phyloP scores from a whole-genome alignment of 1,140 invertebrate genomes.

The Drosophila melanogaster region Release_6_plus_ISO1_MT NT_037436.4:22960001-22960500 shows the following conservation, averaged over 20 bases:
- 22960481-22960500: conserved; percentile 49
- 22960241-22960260: conserved; percentile 23
- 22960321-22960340: conserved; percentile 67
- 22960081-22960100: no score
- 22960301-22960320: conserved; percentile 46
- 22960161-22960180: background rate
- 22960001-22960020: no score
- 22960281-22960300: conserved; percentile 46
- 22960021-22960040: no score
- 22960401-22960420: conserved; percentile 25
- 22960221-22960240: conserved; percentile 1
- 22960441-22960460: conserved; percentile 18
- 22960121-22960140: background rate
- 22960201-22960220: conserved; percentile 16
- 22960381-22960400: background rate
- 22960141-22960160: background rate
- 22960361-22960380: background rate
- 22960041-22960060: background rate
- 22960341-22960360: conserved; percentile 57
- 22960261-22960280: conserved; percentile 21
- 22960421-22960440: conserved; percentile 48
- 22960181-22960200: conserved; percentile 15
- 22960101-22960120: no score
- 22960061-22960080: no score
- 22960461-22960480: conserved; percentile 56